Percentiles rank a stretch among this genome's conserved stretches.
Conservation (phyloP, 2,888 invertebrate species). For the Drosophila demipolita region DNA sequence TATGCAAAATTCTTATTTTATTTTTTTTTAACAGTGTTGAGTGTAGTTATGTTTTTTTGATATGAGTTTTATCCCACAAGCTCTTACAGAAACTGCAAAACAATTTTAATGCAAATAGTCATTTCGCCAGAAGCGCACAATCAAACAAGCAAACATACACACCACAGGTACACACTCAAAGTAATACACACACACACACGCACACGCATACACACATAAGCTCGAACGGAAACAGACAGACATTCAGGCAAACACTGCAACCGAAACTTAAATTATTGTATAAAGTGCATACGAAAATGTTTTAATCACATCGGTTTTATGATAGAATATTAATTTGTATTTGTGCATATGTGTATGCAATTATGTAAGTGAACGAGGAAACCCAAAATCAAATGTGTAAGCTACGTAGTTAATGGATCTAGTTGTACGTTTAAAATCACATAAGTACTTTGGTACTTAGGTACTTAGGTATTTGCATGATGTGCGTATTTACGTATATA, state of each 20-base stretch:
- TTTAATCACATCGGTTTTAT: slow-evolving; percentile 48
- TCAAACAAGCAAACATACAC: slow-evolving; percentile 29
- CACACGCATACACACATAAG: slow-evolving; percentile 10
- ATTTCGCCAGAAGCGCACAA: slow-evolving; percentile 21
- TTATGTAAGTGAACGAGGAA: slow-evolving; percentile 41
- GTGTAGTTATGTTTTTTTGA: neutral
- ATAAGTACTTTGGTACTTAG: slow-evolving; percentile 18
- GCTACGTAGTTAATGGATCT: slow-evolving; percentile 32
- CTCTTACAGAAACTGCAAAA: slow-evolving; percentile 19
- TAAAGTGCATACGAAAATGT: slow-evolving; percentile 42
- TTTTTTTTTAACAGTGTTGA: neutral
- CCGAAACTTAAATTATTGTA: slow-evolving; percentile 43
- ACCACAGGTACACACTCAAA: neutral
- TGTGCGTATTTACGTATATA: slow-evolving; percentile 14
- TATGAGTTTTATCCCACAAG: neutral
- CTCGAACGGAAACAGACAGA: slow-evolving; percentile 17
- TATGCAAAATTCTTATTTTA: neutral
- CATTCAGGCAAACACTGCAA: slow-evolving; percentile 18
- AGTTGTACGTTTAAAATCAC: slow-evolving; percentile 42
- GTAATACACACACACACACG: slow-evolving; percentile 15
- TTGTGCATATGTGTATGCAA: slow-evolving; percentile 37
- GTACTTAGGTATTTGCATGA: slow-evolving; percentile 3
- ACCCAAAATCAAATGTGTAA: slow-evolving; percentile 42
- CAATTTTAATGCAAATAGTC: slow-evolving; percentile 13
- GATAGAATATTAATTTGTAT: slow-evolving; percentile 41